Evolutionary conservation across 2,113 vertebrate genomes (phyloP), one percentile per base, ranked within the genome.

Genomic region (Leucosticte australis): DNA sequence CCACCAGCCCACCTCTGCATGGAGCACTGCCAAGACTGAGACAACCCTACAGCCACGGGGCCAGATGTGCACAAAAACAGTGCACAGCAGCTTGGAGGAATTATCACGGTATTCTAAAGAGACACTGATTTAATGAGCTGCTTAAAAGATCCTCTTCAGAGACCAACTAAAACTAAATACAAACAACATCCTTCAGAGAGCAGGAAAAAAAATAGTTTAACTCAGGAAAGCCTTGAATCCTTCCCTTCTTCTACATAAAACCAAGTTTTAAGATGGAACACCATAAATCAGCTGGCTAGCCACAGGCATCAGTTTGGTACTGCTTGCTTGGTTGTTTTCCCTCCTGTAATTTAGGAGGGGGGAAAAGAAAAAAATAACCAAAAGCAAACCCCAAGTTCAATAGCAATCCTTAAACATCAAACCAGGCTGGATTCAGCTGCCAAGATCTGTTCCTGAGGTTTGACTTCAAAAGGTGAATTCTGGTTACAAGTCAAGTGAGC

Each of bases 41-140:
- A 52, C n/a, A 39, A 13, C 39, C 35, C 55, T 20, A 12, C 0
- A 23, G 60, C 39, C 11, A 5, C 4, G 27, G 65, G 15, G 35
- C 12, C n/a, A 81, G 37, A 18, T 0, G 0, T 10, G 41, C 41
- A 41, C 10, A 21, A 7, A 14, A 75, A 9, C 33, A 42, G 50
- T 0, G 10, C 21, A 9, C 6, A 14, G 31, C 13, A 22, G 10
- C 28, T 65, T 7, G 17, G 53, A 37, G 53, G 20, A 13, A 69
- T 52, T 20, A 13, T 3, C 59, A 30, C 0, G 3, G 35, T 15
- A 30, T 7, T 56, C 17, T 41, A 22, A 42, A 88, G 50, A 75
- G 47, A 55, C 30, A 16, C 7, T 39, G 47, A 76, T 53, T 89
- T 47, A 46, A 56, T 17, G 15, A 88, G 41, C 1, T 35, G 14